These are phyloP conservation scores for Choristoneura rosaceana DNA, from an alignment of 2,888 invertebrate genomes.

Conservation along the genomic window DNA sequence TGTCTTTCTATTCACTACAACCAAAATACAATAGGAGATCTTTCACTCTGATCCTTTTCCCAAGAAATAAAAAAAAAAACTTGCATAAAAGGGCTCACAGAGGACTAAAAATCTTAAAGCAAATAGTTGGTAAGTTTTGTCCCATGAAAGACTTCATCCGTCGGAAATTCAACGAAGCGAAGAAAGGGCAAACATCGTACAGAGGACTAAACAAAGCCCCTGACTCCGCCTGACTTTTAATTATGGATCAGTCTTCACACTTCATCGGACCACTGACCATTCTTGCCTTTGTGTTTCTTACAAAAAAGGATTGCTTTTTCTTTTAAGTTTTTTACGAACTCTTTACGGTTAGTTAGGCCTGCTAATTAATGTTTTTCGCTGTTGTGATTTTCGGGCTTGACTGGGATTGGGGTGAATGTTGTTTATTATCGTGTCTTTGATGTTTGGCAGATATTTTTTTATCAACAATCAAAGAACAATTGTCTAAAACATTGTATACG, in stretches of 20 bases:
- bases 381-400: constrained; percentile 52
- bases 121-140: constrained; percentile 53
- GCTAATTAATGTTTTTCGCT: constrained; percentile 75
- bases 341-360: constrained; percentile 77
- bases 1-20: background rate
- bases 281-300: constrained; percentile 77
- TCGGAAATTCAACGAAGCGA: constrained; percentile 68
- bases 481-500: background rate
- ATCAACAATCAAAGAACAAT: background rate
- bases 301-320: constrained; percentile 74
- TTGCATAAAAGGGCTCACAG: constrained; percentile 12
- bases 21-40: background rate
- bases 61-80: background rate
- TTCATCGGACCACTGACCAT: constrained; percentile 76
- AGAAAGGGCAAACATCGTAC: constrained; percentile 62
- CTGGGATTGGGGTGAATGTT: constrained; percentile 48
- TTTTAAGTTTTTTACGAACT: constrained; percentile 64
- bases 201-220: constrained; percentile 60
- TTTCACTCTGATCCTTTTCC: background rate
- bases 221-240: constrained; percentile 79
- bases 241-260: constrained; percentile 78
- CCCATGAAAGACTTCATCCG: constrained; percentile 61
- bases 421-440: constrained; percentile 42
- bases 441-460: constrained; percentile 38
- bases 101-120: constrained; percentile 32